A percentile compares a stretch with the other conserved stretches of the same genome.
Evolutionary conservation across 2,113 vertebrate genomes (phyloP).

Genomic region (Hystrix cristata): DNA sequence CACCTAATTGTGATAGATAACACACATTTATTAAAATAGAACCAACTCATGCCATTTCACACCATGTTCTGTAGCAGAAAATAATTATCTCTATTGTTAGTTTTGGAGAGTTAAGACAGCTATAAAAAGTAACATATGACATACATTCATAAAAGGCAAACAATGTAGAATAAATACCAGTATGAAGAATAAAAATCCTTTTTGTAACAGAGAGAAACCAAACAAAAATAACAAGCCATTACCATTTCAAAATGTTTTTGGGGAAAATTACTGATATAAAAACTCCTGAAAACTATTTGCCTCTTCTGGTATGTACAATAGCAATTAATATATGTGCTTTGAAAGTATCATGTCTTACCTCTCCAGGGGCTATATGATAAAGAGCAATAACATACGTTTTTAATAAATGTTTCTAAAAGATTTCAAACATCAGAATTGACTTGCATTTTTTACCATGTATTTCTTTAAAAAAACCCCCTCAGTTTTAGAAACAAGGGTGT

Average conservation of each 20-base stretch:
- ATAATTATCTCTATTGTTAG: background rate
- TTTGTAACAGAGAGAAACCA: background rate
- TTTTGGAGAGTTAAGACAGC: constrained; percentile 11
- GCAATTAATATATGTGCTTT: background rate
- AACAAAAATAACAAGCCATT: background rate
- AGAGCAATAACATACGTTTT: background rate
- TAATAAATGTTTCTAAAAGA: background rate
- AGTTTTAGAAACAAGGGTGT: background rate
- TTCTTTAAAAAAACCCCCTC: background rate
- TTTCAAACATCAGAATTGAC: background rate
- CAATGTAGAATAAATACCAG: background rate
- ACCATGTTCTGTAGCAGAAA: background rate
- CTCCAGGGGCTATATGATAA: background rate
- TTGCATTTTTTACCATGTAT: background rate
- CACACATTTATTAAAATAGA: constrained; percentile 21
- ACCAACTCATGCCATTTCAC: background rate
- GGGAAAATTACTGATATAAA: background rate
- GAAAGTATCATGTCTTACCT: background rate
- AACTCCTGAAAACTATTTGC: background rate
- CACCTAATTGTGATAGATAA: background rate
- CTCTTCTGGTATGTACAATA: background rate
- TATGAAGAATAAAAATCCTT: background rate
- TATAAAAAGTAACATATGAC: background rate
- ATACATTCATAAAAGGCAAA: background rate
- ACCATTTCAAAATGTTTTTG: constrained; percentile 1